Base-by-base conservation (phyloP, 2,888 invertebrate species). In the Microplitis manilae region DNA sequence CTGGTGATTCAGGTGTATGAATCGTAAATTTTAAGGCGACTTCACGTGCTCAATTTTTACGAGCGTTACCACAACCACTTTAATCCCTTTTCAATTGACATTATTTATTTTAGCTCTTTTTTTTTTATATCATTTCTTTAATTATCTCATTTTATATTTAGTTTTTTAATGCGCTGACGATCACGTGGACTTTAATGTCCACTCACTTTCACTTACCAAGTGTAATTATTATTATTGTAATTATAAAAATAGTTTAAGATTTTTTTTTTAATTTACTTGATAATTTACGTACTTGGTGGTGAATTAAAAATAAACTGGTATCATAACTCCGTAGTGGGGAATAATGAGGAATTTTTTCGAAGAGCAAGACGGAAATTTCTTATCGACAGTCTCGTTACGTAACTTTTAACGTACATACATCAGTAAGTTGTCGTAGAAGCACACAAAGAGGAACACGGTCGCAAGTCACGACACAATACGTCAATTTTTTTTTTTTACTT, bases 401-500 rank as follows among this genome's bases (percentile, higher is more conserved):
- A 65, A 65, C 9, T 13, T 65, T 8, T 65, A 30, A 65, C 38
- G 65, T 65, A 65, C 38, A 30, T 65, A 65, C 65, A 65, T 30
- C 65, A 62, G 62, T 65, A 30, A 38, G 38, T 38, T 30, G 7
- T 20, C 8, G 9, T 13, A 17, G 6, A 17, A 62, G 62, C 20
- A 65, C 30, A 65, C 65, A 65, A 30, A 65, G 65, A 65, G 65
- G 50, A 50, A 50, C 50, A 50, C 50, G 50, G 50, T 50, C 30
- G 20, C 13, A 38, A 65, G 65, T 65, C 65, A 65, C 65, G 65
- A 65, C 65, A 65, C 65, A 65, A 59, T 70, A 70, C 30, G 40
- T 39, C 62, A 62, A 62, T 15, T 73, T 73, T 73, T 64, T 59
- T 59, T 38, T 39, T 72, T 13, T 50, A 50, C 73, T 73, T 73